Percentiles rank a stretch among this genome's conserved stretches.
Evolutionary conservation across 2,113 vertebrate genomes (phyloP).

Genomic region (Vireo altiloquus): DNA sequence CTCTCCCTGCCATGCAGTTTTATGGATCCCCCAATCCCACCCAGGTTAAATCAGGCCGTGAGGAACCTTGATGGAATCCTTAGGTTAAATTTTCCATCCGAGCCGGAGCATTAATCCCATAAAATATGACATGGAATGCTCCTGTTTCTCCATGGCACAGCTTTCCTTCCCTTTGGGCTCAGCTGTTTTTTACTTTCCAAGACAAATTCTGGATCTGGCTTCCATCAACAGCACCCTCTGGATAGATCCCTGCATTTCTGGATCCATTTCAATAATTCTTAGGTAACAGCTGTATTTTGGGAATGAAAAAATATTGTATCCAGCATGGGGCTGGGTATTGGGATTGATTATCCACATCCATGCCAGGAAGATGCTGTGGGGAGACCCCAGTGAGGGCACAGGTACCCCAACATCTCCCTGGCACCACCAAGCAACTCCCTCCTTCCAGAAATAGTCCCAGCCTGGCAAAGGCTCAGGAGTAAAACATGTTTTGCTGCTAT

Average conservation of each 20-base stretch:
- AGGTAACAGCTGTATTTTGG: neutral
- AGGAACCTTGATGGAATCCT: slow-evolving; percentile 1
- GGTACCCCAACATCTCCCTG: neutral
- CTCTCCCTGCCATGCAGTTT: neutral
- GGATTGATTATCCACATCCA: neutral
- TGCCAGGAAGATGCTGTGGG: neutral
- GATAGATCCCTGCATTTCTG: neutral
- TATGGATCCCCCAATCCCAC: neutral
- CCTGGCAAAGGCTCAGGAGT: neutral
- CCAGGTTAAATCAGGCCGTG: neutral
- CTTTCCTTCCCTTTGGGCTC: neutral
- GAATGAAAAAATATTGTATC: neutral
- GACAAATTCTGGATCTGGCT: neutral
- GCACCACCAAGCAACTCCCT: rapidly evolving
- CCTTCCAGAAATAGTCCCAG: neutral
- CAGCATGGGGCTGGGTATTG: rapidly evolving
- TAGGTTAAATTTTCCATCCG: neutral
- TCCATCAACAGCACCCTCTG: neutral
- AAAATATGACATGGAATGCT: neutral
- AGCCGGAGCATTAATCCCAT: neutral
- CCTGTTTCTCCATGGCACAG: neutral
- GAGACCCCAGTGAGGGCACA: rapidly evolving
- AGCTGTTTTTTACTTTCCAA: neutral
- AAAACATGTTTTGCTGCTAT: neutral
- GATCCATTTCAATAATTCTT: neutral